A percentile compares a stretch with the other conserved stretches of the same genome.
Evolutionary conservation across 1,140 invertebrate species (phyloP).

Genomic region (Lasioglossum albipes): DNA sequence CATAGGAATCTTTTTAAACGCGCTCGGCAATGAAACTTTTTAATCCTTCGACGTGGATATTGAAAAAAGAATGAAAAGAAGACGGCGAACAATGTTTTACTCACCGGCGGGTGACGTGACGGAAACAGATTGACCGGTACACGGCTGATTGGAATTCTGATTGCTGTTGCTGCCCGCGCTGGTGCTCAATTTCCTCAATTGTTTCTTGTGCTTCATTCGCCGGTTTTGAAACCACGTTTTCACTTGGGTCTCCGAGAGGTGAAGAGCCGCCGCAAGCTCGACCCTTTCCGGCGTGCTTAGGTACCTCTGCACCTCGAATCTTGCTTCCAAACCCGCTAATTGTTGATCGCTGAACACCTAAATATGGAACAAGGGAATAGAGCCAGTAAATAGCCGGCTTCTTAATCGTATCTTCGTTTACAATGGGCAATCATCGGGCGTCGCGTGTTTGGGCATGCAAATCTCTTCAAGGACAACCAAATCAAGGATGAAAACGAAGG

Average conservation of each 20-base stretch:
- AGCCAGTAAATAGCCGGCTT: not conserved
- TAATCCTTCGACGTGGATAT: not conserved
- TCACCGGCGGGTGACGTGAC: conserved; percentile 74
- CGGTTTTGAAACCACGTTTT: conserved; percentile 99
- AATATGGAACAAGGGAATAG: conserved; percentile 14
- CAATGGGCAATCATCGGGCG: too few relatives aligned
- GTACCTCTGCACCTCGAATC: conserved; percentile 97
- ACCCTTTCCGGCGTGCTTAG: conserved; percentile 97
- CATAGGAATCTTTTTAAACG: too few relatives aligned
- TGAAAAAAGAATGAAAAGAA: not conserved
- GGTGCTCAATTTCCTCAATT: conserved; percentile 87
- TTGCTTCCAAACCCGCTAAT: conserved; percentile 95
- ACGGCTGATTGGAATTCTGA: conserved; percentile 61
- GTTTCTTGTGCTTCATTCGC: conserved; percentile 98
- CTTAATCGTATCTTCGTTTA: not conserved
- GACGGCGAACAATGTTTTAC: conserved; percentile 5
- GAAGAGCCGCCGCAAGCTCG: conserved; percentile 94
- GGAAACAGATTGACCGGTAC: conserved; percentile 65
- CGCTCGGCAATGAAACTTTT: too few relatives aligned
- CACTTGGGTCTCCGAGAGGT: conserved; percentile 98
- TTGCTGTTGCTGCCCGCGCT: conserved; percentile 52
- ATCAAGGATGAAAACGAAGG: too few relatives aligned
- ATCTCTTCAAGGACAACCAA: too few relatives aligned
- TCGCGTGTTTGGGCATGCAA: too few relatives aligned
- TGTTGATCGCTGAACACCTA: conserved; percentile 97